Conservation (phyloP, 2,888 invertebrate species). For the Dioctria rufipes region DNA sequence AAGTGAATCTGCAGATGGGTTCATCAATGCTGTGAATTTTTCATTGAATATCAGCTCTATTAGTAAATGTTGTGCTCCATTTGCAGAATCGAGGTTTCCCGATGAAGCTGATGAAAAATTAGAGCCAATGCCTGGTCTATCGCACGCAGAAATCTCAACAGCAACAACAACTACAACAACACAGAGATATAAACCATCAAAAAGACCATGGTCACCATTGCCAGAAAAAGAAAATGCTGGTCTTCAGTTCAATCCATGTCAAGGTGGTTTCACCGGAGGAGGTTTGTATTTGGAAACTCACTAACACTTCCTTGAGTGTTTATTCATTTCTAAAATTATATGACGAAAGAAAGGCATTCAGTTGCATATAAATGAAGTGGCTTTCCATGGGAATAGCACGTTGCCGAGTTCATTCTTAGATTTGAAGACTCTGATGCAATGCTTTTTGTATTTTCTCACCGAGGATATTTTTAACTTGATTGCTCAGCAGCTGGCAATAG, state of each 20-base stretch:
- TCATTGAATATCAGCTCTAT: too few species aligned
- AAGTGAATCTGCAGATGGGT: not conserved
- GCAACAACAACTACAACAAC: not conserved
- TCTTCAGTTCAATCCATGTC: not conserved
- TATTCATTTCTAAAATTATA: not conserved
- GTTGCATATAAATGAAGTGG: not conserved
- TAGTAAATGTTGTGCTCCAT: not conserved
- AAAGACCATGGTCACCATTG: not conserved
- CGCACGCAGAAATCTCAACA: too few species aligned
- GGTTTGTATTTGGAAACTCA: too few species aligned
- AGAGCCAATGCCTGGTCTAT: not conserved
- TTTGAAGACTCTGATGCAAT: not conserved
- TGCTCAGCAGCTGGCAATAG: too few species aligned
- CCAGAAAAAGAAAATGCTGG: not conserved
- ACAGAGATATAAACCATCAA: not conserved
- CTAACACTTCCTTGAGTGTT: not conserved
- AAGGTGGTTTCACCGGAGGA: too few species aligned
- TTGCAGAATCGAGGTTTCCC: not conserved
- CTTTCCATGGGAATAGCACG: not conserved
- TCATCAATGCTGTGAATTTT: not conserved
- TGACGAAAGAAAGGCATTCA: not conserved
- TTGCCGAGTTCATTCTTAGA: slow-evolving; percentile 6
- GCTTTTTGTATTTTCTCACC: slow-evolving; percentile 8
- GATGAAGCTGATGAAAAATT: not conserved
- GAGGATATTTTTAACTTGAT: not conserved